A percentile compares a stretch with the other conserved stretches of the same genome.
Evolutionary conservation across 2,113 vertebrate genomes (phyloP).

Genomic region (Petroica traversi): DNA sequence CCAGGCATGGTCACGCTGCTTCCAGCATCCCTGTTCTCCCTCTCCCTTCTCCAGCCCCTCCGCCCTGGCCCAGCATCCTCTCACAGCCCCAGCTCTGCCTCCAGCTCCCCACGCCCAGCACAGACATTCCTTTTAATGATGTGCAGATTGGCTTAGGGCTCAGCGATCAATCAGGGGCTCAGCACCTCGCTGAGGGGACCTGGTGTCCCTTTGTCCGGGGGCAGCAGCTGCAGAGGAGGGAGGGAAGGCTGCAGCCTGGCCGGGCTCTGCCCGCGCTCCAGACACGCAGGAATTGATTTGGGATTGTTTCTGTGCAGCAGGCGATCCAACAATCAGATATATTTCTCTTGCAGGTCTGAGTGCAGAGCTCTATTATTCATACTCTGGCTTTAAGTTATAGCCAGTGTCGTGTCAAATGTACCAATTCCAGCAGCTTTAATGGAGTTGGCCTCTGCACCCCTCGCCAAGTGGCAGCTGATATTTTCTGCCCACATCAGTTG

Average conservation of each 20-base stretch:
- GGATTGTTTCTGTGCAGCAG: conserved; percentile 12
- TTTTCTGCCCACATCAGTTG: conserved; percentile 45
- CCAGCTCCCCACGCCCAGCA: neutral
- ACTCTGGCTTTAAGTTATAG: conserved; percentile 53
- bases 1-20: neutral
- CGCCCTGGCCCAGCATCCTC: rapidly evolving
- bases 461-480: conserved; percentile 39
- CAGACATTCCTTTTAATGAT: neutral
- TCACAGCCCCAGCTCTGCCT: neutral
- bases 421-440: conserved; percentile 70
- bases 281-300: conserved; percentile 26
- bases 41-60: neutral
- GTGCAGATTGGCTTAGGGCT: neutral
- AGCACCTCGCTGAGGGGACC: neutral
- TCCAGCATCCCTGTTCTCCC: neutral
- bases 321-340: neutral
- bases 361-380: conserved; percentile 55
- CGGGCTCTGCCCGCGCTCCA: neutral
- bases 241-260: neutral
- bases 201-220: neutral
- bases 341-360: conserved; percentile 45
- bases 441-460: conserved; percentile 66
- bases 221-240: neutral
- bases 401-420: conserved; percentile 59
- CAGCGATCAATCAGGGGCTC: neutral